A percentile compares a stretch with the other conserved stretches of the same genome.
Conservation (phyloP, 2,113 vertebrate species). For the Zeus faber region DNA sequence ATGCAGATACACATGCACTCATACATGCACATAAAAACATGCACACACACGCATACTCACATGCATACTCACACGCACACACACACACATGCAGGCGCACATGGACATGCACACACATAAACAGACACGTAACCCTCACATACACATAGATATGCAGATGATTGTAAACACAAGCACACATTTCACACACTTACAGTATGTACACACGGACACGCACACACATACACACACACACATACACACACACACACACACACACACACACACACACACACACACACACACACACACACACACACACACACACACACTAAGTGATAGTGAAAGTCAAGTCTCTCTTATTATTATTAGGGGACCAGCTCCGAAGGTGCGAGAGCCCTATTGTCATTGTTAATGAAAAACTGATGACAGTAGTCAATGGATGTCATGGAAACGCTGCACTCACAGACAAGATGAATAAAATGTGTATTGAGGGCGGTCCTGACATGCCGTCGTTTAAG, state of each 20-base stretch:
- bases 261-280: conserved; percentile 13
- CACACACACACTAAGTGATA: no score
- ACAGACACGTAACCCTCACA: conserved; percentile 3
- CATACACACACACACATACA: conserved; percentile 18
- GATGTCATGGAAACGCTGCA: no score
- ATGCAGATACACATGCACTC: no score
- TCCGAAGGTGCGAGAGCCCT: no score
- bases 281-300: conserved; percentile 7
- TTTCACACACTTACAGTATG: background rate
- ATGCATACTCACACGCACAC: background rate
- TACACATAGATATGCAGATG: conserved; percentile 12
- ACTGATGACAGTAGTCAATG: no score
- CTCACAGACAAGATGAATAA: no score
- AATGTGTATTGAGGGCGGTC: no score
- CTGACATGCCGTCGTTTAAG: no score
- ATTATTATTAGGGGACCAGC: no score
- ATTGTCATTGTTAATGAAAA: no score
- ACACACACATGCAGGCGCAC: conserved; percentile 2
- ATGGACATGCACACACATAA: conserved; percentile 18
- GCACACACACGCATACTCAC: background rate
- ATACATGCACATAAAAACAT: background rate
- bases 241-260: conserved; percentile 8
- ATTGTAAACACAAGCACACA: background rate
- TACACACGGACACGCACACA: conserved; percentile 12
- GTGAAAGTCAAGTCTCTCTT: no score